Evolutionary conservation across 2,797 vertebrate species (phyloP).

Genomic region (Chaunax sp.): DNA sequence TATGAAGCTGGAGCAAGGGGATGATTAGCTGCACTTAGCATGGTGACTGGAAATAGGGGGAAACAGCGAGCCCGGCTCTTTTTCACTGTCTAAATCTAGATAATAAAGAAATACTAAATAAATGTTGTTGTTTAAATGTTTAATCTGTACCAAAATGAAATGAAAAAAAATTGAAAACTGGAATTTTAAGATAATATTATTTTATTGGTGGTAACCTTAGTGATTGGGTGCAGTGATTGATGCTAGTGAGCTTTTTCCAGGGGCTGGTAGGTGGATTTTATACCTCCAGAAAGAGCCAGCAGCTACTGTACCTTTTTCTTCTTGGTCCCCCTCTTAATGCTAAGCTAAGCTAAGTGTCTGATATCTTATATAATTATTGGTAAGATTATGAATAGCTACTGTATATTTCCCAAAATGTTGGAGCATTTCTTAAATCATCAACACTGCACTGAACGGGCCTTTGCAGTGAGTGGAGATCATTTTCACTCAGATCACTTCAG

Average conservation of each 20-base stretch:
- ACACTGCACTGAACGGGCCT: slow-evolving; percentile 5
- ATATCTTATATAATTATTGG: background rate
- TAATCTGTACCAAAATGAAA: too few species aligned
- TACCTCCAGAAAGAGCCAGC: too few species aligned
- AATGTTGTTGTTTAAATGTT: too few species aligned
- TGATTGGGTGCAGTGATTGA: too few species aligned
- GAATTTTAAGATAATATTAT: too few species aligned
- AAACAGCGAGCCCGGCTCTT: too few species aligned
- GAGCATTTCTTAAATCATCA: slow-evolving; percentile 4
- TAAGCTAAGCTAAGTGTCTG: slow-evolving; percentile 13
- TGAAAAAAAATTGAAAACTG: too few species aligned
- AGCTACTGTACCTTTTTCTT: too few species aligned
- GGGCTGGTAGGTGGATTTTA: background rate
- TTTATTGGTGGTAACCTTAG: too few species aligned
- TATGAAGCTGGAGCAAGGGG: background rate
- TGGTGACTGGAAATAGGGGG: background rate
- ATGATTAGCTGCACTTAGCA: background rate
- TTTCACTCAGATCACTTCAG: slow-evolving; percentile 61
- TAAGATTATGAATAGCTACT: background rate
- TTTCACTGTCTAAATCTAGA: too few species aligned
- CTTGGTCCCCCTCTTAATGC: background rate
- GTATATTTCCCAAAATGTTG: slow-evolving; percentile 8
- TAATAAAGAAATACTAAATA: too few species aligned
- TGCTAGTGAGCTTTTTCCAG: too few species aligned
- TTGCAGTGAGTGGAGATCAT: slow-evolving; percentile 3